Evolutionary conservation across 2,797 vertebrate genomes (phyloP).

Genomic region (Danio choprae): DNA sequence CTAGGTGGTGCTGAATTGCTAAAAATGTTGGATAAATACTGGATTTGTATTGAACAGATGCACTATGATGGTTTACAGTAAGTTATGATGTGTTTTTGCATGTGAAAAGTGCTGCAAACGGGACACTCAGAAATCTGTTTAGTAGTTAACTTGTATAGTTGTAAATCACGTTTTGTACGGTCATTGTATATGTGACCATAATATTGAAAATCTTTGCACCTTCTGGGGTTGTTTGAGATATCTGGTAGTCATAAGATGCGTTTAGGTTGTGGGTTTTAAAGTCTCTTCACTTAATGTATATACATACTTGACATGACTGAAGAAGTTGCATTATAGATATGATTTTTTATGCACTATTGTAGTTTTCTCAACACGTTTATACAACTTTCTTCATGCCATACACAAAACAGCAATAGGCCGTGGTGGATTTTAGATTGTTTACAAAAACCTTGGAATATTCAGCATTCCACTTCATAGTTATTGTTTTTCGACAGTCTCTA

Average conservation of each 20-base stretch:
- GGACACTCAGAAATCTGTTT: constrained; percentile 58
- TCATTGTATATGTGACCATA: constrained; percentile 63
- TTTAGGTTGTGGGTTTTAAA: constrained; percentile 6
- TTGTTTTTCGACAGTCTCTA: not conserved
- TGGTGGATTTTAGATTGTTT: constrained; percentile 4
- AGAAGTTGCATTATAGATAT: constrained; percentile 33
- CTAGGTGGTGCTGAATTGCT: constrained; percentile 35
- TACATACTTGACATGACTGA: constrained; percentile 38
- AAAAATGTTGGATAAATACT: constrained; percentile 45
- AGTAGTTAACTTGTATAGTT: constrained; percentile 58
- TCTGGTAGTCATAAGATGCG: not conserved
- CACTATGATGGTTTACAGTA: constrained; percentile 47
- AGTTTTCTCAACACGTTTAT: constrained; percentile 4
- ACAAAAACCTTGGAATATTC: constrained; percentile 4
- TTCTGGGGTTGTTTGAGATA: constrained; percentile 26
- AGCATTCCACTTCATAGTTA: not conserved
- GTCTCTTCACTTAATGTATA: constrained; percentile 70
- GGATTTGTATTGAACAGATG: constrained; percentile 44
- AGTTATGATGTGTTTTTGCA: constrained; percentile 61
- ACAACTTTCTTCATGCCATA: not conserved
- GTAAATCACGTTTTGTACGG: constrained; percentile 66
- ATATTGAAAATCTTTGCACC: constrained; percentile 58
- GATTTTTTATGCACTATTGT: constrained; percentile 29
- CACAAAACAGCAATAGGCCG: not conserved
- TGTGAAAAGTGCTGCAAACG: constrained; percentile 50